Base-by-base conservation (phyloP, 2,797 vertebrate species). In the Gambusia yucatana region DNA sequence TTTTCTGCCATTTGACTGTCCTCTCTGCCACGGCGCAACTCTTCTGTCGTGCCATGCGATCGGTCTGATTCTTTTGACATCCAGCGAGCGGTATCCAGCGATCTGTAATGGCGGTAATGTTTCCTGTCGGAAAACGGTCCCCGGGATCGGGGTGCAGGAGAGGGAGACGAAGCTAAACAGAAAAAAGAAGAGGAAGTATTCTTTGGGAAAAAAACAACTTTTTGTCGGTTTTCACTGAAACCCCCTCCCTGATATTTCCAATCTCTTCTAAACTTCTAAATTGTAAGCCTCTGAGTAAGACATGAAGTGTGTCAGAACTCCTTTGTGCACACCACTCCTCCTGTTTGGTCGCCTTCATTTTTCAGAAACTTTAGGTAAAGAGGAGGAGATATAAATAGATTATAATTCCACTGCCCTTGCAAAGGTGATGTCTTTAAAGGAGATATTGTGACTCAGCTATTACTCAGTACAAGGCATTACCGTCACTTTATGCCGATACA, bases 1-100 rank as follows among this genome's bases (percentile, higher is more conserved):
- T 95, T 94, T 94, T 89, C 88, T 90, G 85, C 92, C 92, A 93
- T 95, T 93, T 94, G 88, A 94, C 93, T 93, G 91, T 92, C 91
- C 93, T 88, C 79, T 81, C 86, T 86, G 87, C 91, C 88, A 88
- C 81, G 59, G 88, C 82, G 88, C 86, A 89, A 90, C 92, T 90
- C 89, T 93, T 90, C 88, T 89, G 83, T 83, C 80, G 81, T 84
- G 78, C 90, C 85, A 88, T 87, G 87, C 92, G 92, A 96, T 95
- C 93, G 94, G 85, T 95, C 91, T 82, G 91, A 88, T 89, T 91
- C 91, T 86, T 94, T 85, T 94, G 94, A 93, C 94, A 92, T 90
- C 87, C 77, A 83, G 85, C 41, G 84, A 94, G 85, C 87, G 84
- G 74, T 88, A 94, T 93, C 92, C 89, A 84, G 89, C 89, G 83